phyloP scores from a whole-genome alignment of 2,113 vertebrate genomes.

The Labrus mixtus region DNA sequence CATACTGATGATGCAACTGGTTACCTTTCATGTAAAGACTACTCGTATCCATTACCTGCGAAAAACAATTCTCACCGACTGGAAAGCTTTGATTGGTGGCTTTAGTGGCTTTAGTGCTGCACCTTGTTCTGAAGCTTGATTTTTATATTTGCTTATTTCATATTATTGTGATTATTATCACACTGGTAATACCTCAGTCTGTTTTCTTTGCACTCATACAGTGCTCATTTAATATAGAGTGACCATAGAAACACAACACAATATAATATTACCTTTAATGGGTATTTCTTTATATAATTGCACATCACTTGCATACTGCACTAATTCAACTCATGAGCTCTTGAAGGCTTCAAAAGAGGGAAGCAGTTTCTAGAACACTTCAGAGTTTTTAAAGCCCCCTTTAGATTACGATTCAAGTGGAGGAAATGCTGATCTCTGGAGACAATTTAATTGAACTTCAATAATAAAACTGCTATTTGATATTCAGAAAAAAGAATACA shows the following conservation, averaged over 20 bases:
- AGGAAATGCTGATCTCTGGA: constrained; percentile 19
- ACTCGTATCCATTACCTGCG: background rate
- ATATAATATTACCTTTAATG: background rate
- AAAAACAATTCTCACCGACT: background rate
- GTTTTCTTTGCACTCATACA: background rate
- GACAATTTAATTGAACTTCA: constrained; percentile 37
- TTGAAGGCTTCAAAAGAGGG: background rate
- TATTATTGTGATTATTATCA: no score
- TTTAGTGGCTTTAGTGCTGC: background rate
- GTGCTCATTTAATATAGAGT: background rate
- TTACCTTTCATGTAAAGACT: constrained; percentile 21
- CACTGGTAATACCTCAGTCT: background rate
- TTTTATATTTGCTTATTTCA: no score
- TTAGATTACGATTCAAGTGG: constrained; percentile 5
- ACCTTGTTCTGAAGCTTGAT: no score
- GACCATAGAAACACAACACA: background rate
- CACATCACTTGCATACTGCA: constrained; percentile 12
- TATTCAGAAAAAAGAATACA: constrained; percentile 42
- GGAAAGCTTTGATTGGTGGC: background rate
- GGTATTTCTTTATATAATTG: background rate
- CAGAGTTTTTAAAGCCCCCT: constrained; percentile 7
- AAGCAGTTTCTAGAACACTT: constrained; percentile 6
- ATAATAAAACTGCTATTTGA: constrained; percentile 42
- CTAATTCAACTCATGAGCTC: constrained; percentile 12
- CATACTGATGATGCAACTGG: constrained; percentile 1